Percentiles rank a stretch among this genome's conserved stretches.
Conservation (phyloP, 2,797 vertebrate genomes). For the Picus viridis region DNA sequence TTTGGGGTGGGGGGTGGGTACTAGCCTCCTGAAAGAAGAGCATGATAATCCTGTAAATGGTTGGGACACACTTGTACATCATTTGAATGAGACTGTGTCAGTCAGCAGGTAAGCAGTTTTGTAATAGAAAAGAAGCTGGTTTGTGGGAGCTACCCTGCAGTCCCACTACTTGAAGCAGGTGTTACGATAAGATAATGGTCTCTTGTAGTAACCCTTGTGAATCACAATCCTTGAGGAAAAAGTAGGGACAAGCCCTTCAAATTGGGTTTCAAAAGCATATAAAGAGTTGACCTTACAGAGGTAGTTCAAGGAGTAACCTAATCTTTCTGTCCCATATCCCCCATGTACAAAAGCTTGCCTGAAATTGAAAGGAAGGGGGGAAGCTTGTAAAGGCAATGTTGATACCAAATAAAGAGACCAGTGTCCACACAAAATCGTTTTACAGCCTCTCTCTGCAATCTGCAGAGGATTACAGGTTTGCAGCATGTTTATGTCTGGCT, state of each 20-base stretch:
- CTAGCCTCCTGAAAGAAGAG: background rate
- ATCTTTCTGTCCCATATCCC: slow-evolving; percentile 70
- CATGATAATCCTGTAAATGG: background rate
- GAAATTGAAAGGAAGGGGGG: slow-evolving; percentile 46
- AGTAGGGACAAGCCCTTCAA: slow-evolving; percentile 69
- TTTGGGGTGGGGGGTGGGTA: background rate
- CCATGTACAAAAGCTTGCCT: slow-evolving; percentile 66
- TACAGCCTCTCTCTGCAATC: slow-evolving; percentile 61
- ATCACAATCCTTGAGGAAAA: slow-evolving; percentile 67
- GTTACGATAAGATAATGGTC: slow-evolving; percentile 65
- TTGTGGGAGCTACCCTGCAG: slow-evolving; percentile 32
- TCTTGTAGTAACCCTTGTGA: slow-evolving; percentile 63
- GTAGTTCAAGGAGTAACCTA: slow-evolving; percentile 72
- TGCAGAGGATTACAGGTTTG: slow-evolving; percentile 65
- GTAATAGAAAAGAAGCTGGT: slow-evolving; percentile 10
- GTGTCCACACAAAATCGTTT: slow-evolving; percentile 64
- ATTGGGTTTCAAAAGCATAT: slow-evolving; percentile 70
- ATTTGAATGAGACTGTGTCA: slow-evolving; percentile 50
- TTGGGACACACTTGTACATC: slow-evolving; percentile 22
- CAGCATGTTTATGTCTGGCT: slow-evolving; percentile 49
- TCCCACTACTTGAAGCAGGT: slow-evolving; percentile 56
- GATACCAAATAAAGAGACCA: slow-evolving; percentile 36
- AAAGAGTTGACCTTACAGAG: slow-evolving; percentile 69
- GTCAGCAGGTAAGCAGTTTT: slow-evolving; percentile 41
- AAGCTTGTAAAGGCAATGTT: slow-evolving; percentile 46